Evolutionary conservation across 2,888 invertebrate genomes (phyloP), one percentile per base, ranked within the genome.

Genomic region (Oxycera nigricornis): DNA sequence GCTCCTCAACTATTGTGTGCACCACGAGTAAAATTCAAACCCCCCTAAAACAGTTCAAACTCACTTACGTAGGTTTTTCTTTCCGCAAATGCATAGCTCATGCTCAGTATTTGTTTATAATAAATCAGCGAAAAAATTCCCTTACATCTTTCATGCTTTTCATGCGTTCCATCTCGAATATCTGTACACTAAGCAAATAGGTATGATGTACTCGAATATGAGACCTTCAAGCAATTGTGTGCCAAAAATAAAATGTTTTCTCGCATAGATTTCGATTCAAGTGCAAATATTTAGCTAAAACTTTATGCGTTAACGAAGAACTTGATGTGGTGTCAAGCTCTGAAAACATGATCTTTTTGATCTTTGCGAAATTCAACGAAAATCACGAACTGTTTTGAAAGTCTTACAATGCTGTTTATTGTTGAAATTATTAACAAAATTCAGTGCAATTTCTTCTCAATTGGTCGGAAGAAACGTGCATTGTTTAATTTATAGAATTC

Each of bases 31-130:
- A 17, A 39, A 2, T 17, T 30, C 14, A 65, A 41, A 26, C 0
- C n/a, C n/a, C n/a, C n/a, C n/a, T 11, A 41, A 39, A 39, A 41
- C 14, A 30, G 3, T 41, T 14, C 22, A 2, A n/a, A 14, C 14
- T 39, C 39, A 26, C 30, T 41, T 39, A 65, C 46, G 46, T 46
- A 14, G 46, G 46, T 17, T 7, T 46, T 46, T 65, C 20, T 2
- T 17, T 14, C 7, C 22, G 41, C 17, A 11, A 1, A 11, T 26
- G 24, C 22, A 65, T 24, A 28, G 11, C 30, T 30, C 14, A n/a
- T 20, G 9, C 14, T 30, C 14, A 9, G 41, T 9, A 65, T 65
- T 65, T 65, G 62, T 62, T 62, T 62, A 35, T 22, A 22, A 31
- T 35, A 35, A 35, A 20, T 65, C 39, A 65, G 39, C 22, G 41